phyloP scores from a whole-genome alignment of 2,888 invertebrate genomes.

The Agrochola litura region DNA sequence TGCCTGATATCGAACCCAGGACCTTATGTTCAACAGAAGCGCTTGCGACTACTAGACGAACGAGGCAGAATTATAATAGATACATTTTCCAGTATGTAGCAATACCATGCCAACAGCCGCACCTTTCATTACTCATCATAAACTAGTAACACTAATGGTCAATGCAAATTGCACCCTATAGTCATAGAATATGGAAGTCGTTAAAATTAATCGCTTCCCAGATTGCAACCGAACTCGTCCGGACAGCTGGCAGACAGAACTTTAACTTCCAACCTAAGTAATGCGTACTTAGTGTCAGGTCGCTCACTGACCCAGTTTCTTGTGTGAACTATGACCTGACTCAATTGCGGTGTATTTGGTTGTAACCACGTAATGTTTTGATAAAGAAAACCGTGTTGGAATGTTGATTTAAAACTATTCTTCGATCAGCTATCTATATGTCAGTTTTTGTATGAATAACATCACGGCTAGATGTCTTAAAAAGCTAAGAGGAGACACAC shows the following conservation, averaged over 20 bases:
- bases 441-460: background rate
- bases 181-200: slow-evolving; percentile 8
- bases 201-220: slow-evolving; percentile 29
- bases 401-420: background rate
- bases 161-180: slow-evolving; percentile 1
- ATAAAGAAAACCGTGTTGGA: slow-evolving; percentile 5
- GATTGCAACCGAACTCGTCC: slow-evolving; percentile 7
- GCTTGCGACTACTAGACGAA: background rate
- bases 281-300: slow-evolving; percentile 36
- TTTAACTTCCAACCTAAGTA: slow-evolving; percentile 23
- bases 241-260: slow-evolving; percentile 27
- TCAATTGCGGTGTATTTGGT: slow-evolving; percentile 19
- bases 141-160: slow-evolving; percentile 4
- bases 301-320: slow-evolving; percentile 38
- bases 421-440: background rate
- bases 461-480: background rate
- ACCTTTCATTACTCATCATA: background rate
- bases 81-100: background rate
- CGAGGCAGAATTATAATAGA: too few species aligned
- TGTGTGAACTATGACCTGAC: slow-evolving; percentile 16
- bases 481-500: background rate
- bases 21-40: background rate
- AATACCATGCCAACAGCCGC: background rate
- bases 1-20: background rate
- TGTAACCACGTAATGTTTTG: slow-evolving; percentile 9